phyloP scores from a whole-genome alignment of 2,113 vertebrate species.

The Rhinogobius similis region DNA sequence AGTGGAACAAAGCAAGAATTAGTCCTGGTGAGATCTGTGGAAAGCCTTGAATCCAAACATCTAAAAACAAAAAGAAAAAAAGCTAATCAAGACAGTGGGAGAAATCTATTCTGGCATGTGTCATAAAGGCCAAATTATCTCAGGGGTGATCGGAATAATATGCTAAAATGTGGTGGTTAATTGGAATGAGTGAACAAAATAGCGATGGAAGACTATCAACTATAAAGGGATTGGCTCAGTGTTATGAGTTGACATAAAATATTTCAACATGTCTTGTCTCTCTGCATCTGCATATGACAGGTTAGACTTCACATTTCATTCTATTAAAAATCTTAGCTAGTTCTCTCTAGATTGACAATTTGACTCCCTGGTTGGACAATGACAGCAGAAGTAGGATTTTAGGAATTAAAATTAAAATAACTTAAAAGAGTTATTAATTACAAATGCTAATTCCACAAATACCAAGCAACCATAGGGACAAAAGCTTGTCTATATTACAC shows the following conservation, averaged over 20 bases:
- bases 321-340: no score
- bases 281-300: no score
- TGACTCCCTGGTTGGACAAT: no score
- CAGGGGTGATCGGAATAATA: background rate
- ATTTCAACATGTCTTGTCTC: no score
- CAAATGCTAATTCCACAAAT: no score
- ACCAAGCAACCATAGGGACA: no score
- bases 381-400: no score
- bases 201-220: background rate
- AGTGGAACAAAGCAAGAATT: conserved; percentile 39
- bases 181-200: background rate
- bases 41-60: background rate
- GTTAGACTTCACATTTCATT: no score
- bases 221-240: background rate
- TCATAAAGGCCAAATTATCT: background rate
- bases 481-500: no score
- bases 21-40: conserved; percentile 19
- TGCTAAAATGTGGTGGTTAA: background rate
- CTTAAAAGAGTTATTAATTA: no score
- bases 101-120: conserved; percentile 5
- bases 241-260: background rate
- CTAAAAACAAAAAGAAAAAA: background rate
- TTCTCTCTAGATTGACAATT: no score
- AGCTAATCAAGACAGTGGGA: background rate
- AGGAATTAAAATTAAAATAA: no score